Percentiles rank a stretch among this genome's conserved stretches.
These are phyloP conservation scores for Hypercompe scribonia DNA, from an alignment of 2,888 invertebrate genomes.

Conservation along the genomic window DNA sequence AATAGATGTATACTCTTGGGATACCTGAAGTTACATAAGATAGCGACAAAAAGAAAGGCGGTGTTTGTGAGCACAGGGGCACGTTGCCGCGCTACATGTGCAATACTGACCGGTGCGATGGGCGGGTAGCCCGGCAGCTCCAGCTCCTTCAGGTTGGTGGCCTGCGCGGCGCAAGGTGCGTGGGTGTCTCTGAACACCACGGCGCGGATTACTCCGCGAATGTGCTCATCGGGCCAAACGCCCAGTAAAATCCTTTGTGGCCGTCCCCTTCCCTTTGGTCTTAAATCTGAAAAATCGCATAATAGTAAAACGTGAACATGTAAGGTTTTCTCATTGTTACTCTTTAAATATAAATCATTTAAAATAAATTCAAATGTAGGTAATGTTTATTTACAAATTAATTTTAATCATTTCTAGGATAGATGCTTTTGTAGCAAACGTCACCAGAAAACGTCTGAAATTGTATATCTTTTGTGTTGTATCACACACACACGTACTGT, in stretches of 20 bases:
- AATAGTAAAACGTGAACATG: conserved; percentile 84
- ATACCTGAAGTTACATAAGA: conserved; percentile 17
- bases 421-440: background rate
- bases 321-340: conserved; percentile 51
- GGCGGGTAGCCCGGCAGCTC: conserved; percentile 78
- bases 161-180: conserved; percentile 86
- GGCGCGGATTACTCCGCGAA: conserved; percentile 96
- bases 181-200: conserved; percentile 96
- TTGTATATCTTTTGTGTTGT: background rate
- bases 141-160: conserved; percentile 93
- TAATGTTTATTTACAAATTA: background rate
- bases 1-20: background rate
- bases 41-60: conserved; percentile 20
- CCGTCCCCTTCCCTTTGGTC: conserved; percentile 96
- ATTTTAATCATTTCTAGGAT: conserved; percentile 3
- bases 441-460: conserved; percentile 15
- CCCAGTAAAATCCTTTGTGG: conserved; percentile 96
- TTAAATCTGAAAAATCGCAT: conserved; percentile 89
- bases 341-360: conserved; percentile 14
- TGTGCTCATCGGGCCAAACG: conserved; percentile 97
- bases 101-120: conserved; percentile 82
- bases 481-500: too few relatives aligned
- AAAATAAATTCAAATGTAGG: background rate
- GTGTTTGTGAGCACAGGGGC: conserved; percentile 12
- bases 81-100: conserved; percentile 28